A percentile compares a stretch with the other conserved stretches of the same genome.
phyloP scores from a whole-genome alignment of 1,140 invertebrate genomes.

The Drosophila bocqueti region DNA sequence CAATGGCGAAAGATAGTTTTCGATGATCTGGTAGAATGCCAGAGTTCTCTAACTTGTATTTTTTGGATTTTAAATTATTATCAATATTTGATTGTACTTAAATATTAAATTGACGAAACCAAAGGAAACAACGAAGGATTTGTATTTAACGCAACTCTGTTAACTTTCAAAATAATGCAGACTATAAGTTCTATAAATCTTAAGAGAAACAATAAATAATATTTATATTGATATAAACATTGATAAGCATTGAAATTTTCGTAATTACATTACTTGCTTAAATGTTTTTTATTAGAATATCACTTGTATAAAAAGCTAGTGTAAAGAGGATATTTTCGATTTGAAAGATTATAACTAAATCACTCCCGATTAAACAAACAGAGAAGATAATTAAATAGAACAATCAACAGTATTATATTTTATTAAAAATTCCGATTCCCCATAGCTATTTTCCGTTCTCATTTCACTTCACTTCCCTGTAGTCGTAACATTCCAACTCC shows the following conservation, averaged over 20 bases:
- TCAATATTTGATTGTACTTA: background rate
- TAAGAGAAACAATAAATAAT: background rate
- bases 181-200: background rate
- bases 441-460: no score
- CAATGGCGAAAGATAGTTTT: conserved; percentile 13
- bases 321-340: no score
- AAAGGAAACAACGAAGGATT: background rate
- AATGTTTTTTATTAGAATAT: no score
- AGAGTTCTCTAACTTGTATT: conserved; percentile 8
- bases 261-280: no score
- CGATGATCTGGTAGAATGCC: background rate
- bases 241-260: no score
- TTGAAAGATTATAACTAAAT: no score
- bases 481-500: background rate
- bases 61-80: background rate
- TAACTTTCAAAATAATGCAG: background rate
- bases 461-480: background rate
- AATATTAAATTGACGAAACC: background rate
- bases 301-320: no score
- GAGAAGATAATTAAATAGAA: no score
- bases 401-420: no score
- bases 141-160: background rate
- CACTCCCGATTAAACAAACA: no score
- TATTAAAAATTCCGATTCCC: no score
- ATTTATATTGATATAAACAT: no score